Base-by-base conservation (phyloP, 64 coral and sea anemone genomes). In the Porites lutea region DNA sequence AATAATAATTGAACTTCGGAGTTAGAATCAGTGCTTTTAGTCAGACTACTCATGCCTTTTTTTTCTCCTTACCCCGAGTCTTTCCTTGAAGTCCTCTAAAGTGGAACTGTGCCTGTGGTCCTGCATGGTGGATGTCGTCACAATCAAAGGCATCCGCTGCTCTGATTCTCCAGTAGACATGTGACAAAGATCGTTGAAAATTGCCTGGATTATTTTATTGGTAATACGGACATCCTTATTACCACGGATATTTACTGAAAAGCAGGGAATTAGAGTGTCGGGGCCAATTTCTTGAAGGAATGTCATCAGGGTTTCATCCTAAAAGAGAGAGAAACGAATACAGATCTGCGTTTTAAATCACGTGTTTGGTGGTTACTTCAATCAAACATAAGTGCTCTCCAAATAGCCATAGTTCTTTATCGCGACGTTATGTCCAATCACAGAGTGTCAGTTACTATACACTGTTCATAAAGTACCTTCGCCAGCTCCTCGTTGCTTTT, bases 221-320 rank as follows among this genome's bases (percentile, higher is more conserved):
- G 44, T 37, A n/a, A 74, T 9, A 45, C 84, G 59, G 15, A 94
- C 92, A 43, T 94, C 79, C 8, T 54, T n/a, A 47, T 94, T 94
- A 10, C 50, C 79, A 13, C 63, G 22, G 27, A 89, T 19, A 13
- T 94, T 94, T 3, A 94, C 70, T 3, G 92, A 83, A 13, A 94
- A 94, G 63, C 87, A 89, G 5, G 92, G 92, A n/a, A 94, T 75
- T 79, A 94, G 64, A 13, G 92, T 94, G 61, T 94, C 92, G 46
- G 93, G 93, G 1, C 93, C 93, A 87, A 95, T 68, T 50, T 95
- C 88, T 57, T 57, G 74, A 12, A 95, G 82, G 66, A 75, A 79
- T 14, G 64, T 16, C 93, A 95, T 95, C 3, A 63, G 52, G 3
- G 87, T 43, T 3, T 86, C 48, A 67, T 95, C 79, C 93, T 94